Conservation (phyloP, 2,888 invertebrate genomes). For the Tyria jacobaeae region DNA sequence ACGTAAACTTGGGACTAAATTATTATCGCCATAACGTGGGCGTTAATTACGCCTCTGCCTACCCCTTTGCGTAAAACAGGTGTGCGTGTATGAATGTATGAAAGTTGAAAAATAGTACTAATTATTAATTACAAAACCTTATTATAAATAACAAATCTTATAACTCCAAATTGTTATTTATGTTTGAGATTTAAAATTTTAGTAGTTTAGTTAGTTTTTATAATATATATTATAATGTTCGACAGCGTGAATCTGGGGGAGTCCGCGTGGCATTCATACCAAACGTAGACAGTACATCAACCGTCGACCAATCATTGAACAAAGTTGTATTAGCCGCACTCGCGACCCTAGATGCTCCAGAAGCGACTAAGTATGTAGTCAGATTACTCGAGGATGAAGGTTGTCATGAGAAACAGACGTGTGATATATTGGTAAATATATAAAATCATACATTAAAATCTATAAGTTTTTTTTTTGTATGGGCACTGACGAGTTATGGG, state of each 20-base stretch:
- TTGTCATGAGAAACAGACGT: conserved; percentile 81
- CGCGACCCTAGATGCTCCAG: conserved; percentile 85
- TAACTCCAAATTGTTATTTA: too few relatives aligned
- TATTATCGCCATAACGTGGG: too few relatives aligned
- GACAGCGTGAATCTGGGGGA: conserved; percentile 89
- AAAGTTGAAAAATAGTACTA: too few relatives aligned
- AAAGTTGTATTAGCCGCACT: conserved; percentile 90
- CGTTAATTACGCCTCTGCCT: too few relatives aligned
- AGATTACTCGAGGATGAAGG: conserved; percentile 87
- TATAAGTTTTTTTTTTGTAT: too few relatives aligned
- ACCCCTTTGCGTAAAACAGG: too few relatives aligned
- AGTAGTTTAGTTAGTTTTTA: neutral
- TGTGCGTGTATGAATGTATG: too few relatives aligned
- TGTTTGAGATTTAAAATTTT: too few relatives aligned
- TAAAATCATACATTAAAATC: neutral
- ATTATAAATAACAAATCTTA: too few relatives aligned
- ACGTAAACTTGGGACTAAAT: too few relatives aligned
- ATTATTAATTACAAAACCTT: too few relatives aligned
- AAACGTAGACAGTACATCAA: conserved; percentile 85
- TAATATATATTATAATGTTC: neutral
- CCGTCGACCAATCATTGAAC: conserved; percentile 87
- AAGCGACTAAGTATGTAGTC: conserved; percentile 87
- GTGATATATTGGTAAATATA: conserved; percentile 87
- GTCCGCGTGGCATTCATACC: conserved; percentile 91
- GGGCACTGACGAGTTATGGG: neutral